Conservation (phyloP, 64 coral and sea anemone species). For the Cladopsammia gracilis region DNA sequence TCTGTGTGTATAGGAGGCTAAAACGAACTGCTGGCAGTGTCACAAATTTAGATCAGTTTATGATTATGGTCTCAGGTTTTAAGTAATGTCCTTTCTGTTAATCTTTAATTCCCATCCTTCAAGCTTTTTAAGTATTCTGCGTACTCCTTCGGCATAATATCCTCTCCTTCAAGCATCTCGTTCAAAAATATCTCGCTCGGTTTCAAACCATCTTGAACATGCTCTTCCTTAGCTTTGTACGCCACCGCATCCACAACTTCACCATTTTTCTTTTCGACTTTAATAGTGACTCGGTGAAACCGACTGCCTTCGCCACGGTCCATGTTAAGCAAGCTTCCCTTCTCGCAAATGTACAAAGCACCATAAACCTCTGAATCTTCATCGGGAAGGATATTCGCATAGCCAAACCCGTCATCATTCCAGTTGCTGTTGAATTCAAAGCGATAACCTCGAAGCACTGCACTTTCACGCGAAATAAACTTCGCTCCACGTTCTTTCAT, state of each 20-base stretch:
- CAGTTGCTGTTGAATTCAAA: slow-evolving; percentile 51
- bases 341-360: slow-evolving; percentile 42
- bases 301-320: not conserved
- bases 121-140: slow-evolving; percentile 53
- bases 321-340: not conserved
- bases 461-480: slow-evolving; percentile 35
- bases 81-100: not conserved
- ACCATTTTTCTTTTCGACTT: slow-evolving; percentile 41
- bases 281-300: slow-evolving; percentile 5
- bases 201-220: slow-evolving; percentile 28
- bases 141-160: slow-evolving; percentile 53
- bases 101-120: not conserved
- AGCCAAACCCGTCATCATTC: slow-evolving; percentile 45
- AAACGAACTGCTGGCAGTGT: no score
- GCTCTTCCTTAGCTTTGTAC: slow-evolving; percentile 43
- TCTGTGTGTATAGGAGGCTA: no score
- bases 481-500: slow-evolving; percentile 63
- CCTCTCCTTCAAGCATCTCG: slow-evolving; percentile 72
- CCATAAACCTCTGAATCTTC: slow-evolving; percentile 45
- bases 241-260: slow-evolving; percentile 21
- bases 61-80: not conserved
- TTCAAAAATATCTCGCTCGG: slow-evolving; percentile 37
- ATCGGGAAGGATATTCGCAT: slow-evolving; percentile 54
- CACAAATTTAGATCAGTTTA: no score
- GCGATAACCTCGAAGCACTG: slow-evolving; percentile 36